Percentiles rank a stretch among this genome's conserved stretches.
Evolutionary conservation across 2,113 vertebrate species (phyloP).

Genomic region (Thinocorus orbignyianus): DNA sequence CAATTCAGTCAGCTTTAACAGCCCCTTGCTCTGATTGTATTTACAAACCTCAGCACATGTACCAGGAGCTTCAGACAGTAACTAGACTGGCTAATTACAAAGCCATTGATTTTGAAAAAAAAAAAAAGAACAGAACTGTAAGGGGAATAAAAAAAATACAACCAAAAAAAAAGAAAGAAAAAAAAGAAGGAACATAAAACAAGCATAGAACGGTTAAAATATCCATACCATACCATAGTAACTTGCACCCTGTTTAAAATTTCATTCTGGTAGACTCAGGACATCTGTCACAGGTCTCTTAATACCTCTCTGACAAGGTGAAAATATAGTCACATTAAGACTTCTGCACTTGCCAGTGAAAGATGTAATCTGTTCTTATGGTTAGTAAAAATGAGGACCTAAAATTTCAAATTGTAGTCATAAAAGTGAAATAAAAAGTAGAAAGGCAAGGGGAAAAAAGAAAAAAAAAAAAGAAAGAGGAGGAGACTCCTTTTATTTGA

Average conservation of each 20-base stretch:
- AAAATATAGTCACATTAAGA: background rate
- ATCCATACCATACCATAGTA: background rate
- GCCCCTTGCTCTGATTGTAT: background rate
- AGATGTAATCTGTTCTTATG: background rate
- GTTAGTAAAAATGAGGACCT: background rate
- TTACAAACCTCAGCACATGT: background rate
- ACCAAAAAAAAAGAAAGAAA: fast-evolving
- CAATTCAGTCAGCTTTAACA: background rate
- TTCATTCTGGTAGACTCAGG: background rate
- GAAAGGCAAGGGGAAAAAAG: background rate
- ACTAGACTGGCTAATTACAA: background rate
- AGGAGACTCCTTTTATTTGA: background rate
- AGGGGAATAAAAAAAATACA: fast-evolving
- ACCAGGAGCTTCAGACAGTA: background rate
- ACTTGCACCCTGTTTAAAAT: conserved; percentile 8
- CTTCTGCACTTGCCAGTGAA: background rate
- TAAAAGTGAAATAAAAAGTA: conserved; percentile 39
- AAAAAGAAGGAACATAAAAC: background rate
- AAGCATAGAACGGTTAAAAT: background rate
- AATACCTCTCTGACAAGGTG: background rate
- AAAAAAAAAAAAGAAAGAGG: background rate
- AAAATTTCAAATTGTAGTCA: background rate
- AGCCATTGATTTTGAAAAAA: background rate
- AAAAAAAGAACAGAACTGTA: background rate
- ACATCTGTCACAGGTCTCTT: background rate